Base-by-base conservation (phyloP, 2,888 invertebrate genomes). In the Fragum fragum region DNA sequence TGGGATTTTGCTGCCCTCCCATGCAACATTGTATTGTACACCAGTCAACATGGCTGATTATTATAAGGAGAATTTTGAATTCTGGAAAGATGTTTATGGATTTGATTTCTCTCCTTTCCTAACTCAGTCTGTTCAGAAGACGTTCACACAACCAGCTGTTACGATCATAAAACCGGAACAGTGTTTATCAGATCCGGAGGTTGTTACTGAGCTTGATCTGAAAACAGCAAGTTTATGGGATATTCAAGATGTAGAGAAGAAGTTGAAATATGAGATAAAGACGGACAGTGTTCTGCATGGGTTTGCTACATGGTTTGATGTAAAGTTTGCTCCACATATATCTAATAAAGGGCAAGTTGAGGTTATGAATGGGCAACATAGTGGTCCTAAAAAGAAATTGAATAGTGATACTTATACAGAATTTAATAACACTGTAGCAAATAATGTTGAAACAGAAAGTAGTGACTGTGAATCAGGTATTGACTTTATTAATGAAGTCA, bases 401-500 rank as follows among this genome's bases (percentile, higher is more conserved):
- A 36, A 7, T 9, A 39, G n/a, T 18, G 18, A 2, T 7, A 9
- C 32, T 26, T 21, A 69, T 18, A 39, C 39, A 39, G 47, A 47
- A 18, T n/a, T 18, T 9, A 14, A 3, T 9, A 36, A 32, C 18
- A 2, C 9, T 18, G 59, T 14, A 47, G 42, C 32, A 26, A 26
- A 47, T n/a, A 0, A 7, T 66, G 26, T 3, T 18, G n/a, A 42
- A 55, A 28, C 28, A 0, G 18, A 16, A 21, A 1, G 11, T 39
- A n/a, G 53, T 7, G 29, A 28, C 5, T 32, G 39, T 18, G 47
- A 9, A 47, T 14, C 14, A 18, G 47, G 47, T 47, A 47, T 9
- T 18, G 7, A 29, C 18, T 21, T 53, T 23, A 26, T 68, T 23
- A 47, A 79, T 7, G 95, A 95, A 18, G 95, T 97, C 7, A 95